These are phyloP conservation scores for Microctonus brassicae DNA, from an alignment of 2,888 invertebrate genomes.

Conservation along the genomic window DNA sequence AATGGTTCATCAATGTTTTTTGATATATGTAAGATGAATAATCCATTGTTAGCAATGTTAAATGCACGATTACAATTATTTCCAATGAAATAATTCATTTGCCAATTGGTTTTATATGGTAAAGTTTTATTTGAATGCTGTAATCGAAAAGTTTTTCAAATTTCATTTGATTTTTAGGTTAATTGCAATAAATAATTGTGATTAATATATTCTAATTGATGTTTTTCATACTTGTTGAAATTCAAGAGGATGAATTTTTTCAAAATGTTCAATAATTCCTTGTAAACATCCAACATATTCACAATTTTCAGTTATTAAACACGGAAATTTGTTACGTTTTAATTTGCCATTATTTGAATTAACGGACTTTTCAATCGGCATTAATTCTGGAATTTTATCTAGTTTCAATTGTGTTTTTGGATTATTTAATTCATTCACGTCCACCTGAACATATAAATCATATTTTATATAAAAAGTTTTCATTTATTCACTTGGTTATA, in stretches of 20 bases:
- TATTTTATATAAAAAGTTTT: no score
- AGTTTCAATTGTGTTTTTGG: neutral
- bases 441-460: neutral
- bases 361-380: neutral
- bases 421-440: neutral
- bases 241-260: slow-evolving; percentile 1
- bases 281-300: neutral
- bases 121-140: neutral
- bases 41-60: neutral
- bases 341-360: neutral
- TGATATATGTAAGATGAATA: slow-evolving; percentile 6
- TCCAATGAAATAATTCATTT: neutral
- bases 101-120: neutral
- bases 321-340: neutral
- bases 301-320: neutral
- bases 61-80: neutral
- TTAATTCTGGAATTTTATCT: neutral
- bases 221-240: slow-evolving; percentile 2
- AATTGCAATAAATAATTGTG: no score
- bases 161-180: neutral
- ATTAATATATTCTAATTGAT: no score
- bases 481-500: no score
- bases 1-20: neutral
- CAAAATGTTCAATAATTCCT: neutral
- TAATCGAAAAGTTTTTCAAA: neutral